A percentile compares a stretch with the other conserved stretches of the same genome.
phyloP scores from a whole-genome alignment of 2,113 vertebrate species.

The Ptilonorhynchus violaceus region DNA sequence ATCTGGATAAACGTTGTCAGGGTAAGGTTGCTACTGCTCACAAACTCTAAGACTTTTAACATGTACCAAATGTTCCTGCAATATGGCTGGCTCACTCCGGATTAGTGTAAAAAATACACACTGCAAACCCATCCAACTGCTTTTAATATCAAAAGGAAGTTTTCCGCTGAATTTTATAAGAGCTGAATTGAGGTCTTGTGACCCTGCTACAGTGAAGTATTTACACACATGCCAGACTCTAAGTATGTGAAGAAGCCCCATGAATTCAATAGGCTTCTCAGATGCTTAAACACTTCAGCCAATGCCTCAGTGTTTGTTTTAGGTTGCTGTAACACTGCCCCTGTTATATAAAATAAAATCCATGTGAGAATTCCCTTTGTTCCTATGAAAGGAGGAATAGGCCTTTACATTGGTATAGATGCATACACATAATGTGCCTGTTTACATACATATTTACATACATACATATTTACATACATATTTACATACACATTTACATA shows the following conservation, averaged over 20 bases:
- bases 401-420: neutral
- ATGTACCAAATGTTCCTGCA: neutral
- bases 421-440: neutral
- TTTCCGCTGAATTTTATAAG: constrained; percentile 9
- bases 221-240: neutral
- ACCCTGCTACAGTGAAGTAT: neutral
- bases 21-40: neutral
- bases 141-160: neutral
- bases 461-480: neutral
- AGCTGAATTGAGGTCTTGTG: neutral
- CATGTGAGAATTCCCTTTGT: neutral
- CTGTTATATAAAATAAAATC: neutral
- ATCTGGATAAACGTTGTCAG: fast-evolving
- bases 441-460: neutral
- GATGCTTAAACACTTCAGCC: neutral
- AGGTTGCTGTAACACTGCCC: neutral
- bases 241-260: constrained; percentile 8
- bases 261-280: constrained; percentile 8
- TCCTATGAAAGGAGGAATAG: neutral
- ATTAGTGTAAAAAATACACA: neutral
- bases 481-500: neutral
- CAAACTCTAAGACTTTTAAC: neutral
- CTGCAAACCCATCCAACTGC: neutral
- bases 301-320: neutral
- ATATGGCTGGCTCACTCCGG: neutral